Base-by-base conservation (phyloP, 2,797 vertebrate genomes). In the Leptodactylus fallax region DNA sequence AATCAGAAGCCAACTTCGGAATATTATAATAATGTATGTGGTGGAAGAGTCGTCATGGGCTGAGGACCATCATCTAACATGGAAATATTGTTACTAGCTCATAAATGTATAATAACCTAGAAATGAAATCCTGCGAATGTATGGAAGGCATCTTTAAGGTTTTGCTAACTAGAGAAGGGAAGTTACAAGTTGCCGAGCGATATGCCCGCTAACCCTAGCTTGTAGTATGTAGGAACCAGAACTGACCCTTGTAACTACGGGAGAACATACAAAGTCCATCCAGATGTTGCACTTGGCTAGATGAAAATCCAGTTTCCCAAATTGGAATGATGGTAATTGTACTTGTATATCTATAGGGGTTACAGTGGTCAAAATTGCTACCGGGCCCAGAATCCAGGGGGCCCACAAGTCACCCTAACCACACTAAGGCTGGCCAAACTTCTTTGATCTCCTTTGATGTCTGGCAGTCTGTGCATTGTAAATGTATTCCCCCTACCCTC, bases 1-100 rank as follows among this genome's bases (percentile, higher is more conserved):
- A 74, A 84, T 74, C 82, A 84, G 51, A 74, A 67, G n/a, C 16
- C 49, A 53, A 69, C 65, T 56, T 51, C 51, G 13, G 82, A 67
- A 72, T 84, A 58, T 74, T 74, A 84, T 17, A 84, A 84, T 84
- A 74, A 49, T 60, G 78, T 72, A 47, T 7, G 82, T 58, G 10
- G 45, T 72, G 82, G 67, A 74, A 61, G 56, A 12, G 79, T 61
- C 1, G 19, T 63, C 47, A 56, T 61, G 19, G 21, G 58, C 58
- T 61, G 21, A 81, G 60, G 61, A 63, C 27, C 53, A 47, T 63
- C 45, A 65, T 65, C 27, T 60, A 74, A 47, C 21, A 16, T 84
- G 69, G 55, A 16, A 60, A 72, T 69, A 60, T 74, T 84, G 58
- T 25, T 63, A 23, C 47, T 9, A 2, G n/a, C 36, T 81, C 79